Conservation (phyloP, 2,113 vertebrate genomes). For the Manacus vitellinus region DNA sequence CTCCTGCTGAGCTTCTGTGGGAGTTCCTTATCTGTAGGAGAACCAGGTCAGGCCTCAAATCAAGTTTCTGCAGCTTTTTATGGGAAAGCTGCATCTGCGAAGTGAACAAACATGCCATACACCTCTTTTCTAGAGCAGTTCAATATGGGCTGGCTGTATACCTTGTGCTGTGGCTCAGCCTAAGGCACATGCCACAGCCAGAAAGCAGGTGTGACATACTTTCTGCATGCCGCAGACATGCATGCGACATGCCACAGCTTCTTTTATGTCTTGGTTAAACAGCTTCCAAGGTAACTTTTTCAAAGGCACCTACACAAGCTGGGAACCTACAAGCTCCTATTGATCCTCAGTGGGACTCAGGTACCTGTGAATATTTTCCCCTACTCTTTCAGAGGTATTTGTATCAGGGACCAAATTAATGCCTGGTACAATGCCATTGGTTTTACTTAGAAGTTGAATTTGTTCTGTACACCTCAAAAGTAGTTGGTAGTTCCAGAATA, state of each 20-base stretch:
- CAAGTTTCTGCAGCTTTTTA: neutral
- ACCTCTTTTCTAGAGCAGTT: neutral
- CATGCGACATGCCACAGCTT: neutral
- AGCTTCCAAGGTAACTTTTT: conserved; percentile 12
- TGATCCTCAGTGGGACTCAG: neutral
- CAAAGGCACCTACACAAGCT: conserved; percentile 10
- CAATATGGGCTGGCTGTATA: neutral
- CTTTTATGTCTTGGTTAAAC: conserved; percentile 26
- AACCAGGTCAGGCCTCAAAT: neutral
- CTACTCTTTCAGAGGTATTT: neutral
- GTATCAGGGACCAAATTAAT: neutral
- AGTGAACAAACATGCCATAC: neutral
- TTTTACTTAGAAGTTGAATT: neutral
- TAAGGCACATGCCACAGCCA: neutral
- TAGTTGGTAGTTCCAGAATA: neutral
- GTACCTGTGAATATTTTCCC: neutral
- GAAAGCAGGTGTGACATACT: conserved; percentile 61
- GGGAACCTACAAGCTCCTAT: neutral
- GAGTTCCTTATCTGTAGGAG: neutral
- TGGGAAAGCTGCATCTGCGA: neutral
- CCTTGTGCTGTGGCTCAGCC: neutral
- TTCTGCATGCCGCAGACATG: neutral
- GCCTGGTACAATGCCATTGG: fast-evolving
- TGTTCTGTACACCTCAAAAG: neutral
- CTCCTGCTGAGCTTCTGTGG: neutral